Conservation (phyloP, 1,140 invertebrate genomes). For the Drosophila parabipectinata region DNA sequence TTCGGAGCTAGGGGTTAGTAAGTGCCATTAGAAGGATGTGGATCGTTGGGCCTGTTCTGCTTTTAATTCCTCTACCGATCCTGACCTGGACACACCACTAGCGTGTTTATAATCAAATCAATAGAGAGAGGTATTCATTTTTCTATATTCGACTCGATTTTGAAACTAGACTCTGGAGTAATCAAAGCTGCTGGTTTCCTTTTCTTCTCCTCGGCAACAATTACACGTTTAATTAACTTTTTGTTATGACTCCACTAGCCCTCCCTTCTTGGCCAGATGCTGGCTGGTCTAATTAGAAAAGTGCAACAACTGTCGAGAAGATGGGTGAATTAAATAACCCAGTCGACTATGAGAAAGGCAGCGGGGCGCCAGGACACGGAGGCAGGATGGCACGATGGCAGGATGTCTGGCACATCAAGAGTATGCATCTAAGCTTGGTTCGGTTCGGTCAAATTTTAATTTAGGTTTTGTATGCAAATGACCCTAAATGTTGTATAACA, state of each 20-base stretch:
- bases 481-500: slow-evolving; percentile 74
- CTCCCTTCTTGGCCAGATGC: slow-evolving; percentile 4
- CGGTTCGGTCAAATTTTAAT: slow-evolving; percentile 62
- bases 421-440: not conserved
- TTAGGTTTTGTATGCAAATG: slow-evolving; percentile 76
- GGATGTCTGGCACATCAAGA: not conserved
- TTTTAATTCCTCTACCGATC: slow-evolving; percentile 52
- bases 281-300: slow-evolving; percentile 65
- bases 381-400: not conserved
- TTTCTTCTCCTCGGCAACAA: slow-evolving; percentile 61
- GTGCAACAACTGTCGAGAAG: slow-evolving; percentile 42
- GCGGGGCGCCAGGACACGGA: not conserved
- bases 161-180: not conserved
- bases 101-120: slow-evolving; percentile 50
- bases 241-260: slow-evolving; percentile 60
- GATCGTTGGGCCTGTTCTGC: slow-evolving; percentile 14
- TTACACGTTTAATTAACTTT: slow-evolving; percentile 81
- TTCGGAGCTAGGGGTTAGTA: slow-evolving; percentile 2
- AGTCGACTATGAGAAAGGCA: not conserved
- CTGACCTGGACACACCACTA: slow-evolving; percentile 9
- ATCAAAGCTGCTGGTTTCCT: slow-evolving; percentile 34
- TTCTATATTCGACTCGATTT: not conserved
- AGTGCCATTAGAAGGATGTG: slow-evolving; percentile 13
- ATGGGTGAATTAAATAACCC: slow-evolving; percentile 33
- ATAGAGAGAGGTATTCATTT: not conserved